Conservation (phyloP, 2,113 vertebrate genomes). For the Potamarius usumacintae region DNA sequence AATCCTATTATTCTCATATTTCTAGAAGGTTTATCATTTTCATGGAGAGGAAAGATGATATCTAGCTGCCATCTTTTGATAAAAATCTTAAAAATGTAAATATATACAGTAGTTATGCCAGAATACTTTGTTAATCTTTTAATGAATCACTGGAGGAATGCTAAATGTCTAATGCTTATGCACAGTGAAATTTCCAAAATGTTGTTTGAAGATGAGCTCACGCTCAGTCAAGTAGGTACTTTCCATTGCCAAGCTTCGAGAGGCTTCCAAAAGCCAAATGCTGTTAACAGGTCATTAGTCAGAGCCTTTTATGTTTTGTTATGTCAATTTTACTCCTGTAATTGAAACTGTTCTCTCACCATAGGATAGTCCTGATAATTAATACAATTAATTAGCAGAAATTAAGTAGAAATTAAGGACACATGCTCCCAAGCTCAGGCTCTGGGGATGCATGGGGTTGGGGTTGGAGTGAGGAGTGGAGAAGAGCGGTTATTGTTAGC, state of each 20-base stretch:
- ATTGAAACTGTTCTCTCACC: conserved; percentile 68
- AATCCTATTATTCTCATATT: conserved; percentile 47
- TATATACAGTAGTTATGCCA: background rate
- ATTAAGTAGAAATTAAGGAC: conserved; percentile 66
- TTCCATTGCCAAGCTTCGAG: conserved; percentile 9
- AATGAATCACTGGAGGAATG: conserved; percentile 37
- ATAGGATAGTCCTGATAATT: conserved; percentile 65
- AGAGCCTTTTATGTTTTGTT: conserved; percentile 60
- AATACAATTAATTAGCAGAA: conserved; percentile 74
- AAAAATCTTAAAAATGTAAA: conserved; percentile 31
- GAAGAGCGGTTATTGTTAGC: conserved; percentile 55
- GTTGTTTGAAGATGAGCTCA: background rate
- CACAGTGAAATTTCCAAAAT: background rate
- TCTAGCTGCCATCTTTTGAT: conserved; percentile 36
- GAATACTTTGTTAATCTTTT: conserved; percentile 31
- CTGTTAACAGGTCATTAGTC: conserved; percentile 33
- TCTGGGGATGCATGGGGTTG: conserved; percentile 52
- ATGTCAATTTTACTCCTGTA: conserved; percentile 66
- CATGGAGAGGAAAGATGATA: conserved; percentile 33
- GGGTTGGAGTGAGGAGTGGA: background rate
- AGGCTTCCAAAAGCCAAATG: conserved; percentile 26
- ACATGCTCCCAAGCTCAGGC: conserved; percentile 68
- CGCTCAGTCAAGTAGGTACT: background rate
- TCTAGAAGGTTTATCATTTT: conserved; percentile 23
- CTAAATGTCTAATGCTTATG: conserved; percentile 8